Conservation (phyloP, 2,888 invertebrate genomes). For the Euplagia quadripunctaria region DNA sequence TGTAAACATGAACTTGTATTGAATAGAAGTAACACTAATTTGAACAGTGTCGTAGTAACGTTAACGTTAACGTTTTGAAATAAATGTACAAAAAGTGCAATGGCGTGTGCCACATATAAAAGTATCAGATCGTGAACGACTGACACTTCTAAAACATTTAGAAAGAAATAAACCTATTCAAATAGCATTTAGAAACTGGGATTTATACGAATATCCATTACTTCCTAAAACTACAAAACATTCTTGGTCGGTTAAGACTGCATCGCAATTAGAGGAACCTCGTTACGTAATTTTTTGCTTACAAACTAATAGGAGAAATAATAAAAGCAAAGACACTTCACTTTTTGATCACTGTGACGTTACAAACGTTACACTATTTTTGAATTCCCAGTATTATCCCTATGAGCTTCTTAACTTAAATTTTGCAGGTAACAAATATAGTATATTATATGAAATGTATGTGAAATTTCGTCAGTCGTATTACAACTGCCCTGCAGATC, state of each 20-base stretch:
- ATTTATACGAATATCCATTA: conserved; percentile 63
- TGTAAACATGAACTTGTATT: conserved; percentile 67
- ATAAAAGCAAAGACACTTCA: conserved; percentile 19
- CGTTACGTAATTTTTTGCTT: conserved; percentile 55
- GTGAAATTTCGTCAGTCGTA: conserved; percentile 50
- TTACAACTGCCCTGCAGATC: conserved; percentile 39
- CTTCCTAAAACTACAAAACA: conserved; percentile 58
- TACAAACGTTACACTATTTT: conserved; percentile 60
- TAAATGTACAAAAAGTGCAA: background rate
- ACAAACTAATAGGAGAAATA: conserved; percentile 5
- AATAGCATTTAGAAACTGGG: conserved; percentile 47
- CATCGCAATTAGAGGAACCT: conserved; percentile 62
- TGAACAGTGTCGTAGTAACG: conserved; percentile 46
- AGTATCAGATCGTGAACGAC: too few relatives aligned
- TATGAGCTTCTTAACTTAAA: conserved; percentile 48
- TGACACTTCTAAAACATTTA: too few relatives aligned
- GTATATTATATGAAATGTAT: conserved; percentile 44
- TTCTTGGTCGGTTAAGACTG: conserved; percentile 58
- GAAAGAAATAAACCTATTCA: too few relatives aligned
- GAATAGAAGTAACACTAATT: conserved; percentile 53
- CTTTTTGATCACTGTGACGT: conserved; percentile 56
- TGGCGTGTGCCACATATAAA: too few relatives aligned
- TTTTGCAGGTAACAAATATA: conserved; percentile 34
- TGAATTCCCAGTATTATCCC: conserved; percentile 47
- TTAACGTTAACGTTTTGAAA: background rate